Evolutionary conservation across 1,140 invertebrate species (phyloP), one percentile per base, ranked within the genome.

Genomic region (Sarcophaga bullata): DNA sequence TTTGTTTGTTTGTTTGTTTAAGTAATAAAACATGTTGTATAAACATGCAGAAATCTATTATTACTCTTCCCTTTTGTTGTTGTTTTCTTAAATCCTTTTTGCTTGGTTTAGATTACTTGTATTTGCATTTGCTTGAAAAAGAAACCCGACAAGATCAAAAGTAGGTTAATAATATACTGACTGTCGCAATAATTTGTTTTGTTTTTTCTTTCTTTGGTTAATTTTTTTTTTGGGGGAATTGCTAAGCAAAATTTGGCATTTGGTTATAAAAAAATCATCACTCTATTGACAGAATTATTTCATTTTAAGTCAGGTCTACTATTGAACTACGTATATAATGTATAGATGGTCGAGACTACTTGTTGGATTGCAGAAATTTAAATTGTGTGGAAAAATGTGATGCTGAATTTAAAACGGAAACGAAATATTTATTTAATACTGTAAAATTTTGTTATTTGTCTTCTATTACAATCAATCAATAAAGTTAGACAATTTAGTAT

Each of bases 141-240:
- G 62, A 19, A 37, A 37, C 19, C 19, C 19, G 19, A 68, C 62
- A 68, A 68, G n/a, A 68, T 68, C 17, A 68, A 68, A 68, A 68
- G 62, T 68, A 68, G 62, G 62, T 68, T 68, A 68, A 68, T 68
- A 68, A 19, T 68, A 68, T 68, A 25, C 62, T 68, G 62, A 19
- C 62, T 68, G 62, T 25, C 62, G 17, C 62, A 68, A 68, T 19
- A 68, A 19, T 58, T 7, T 58, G 15, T 58, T 58, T 58, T 58
- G 13, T 2, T 58, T 10, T 52, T 6, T 52, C 9, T 19, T 68
- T 68, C 3, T 68, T 68, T 68, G 50, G 62, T 68, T 68, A 68
- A 9, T 19, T 19, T 19, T 68, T 68, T 9, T 52, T 52, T 37
- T 37, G 1, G 15, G 15, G 54, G 54, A 15, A 58, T 58, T 68